Percentiles rank a stretch among this genome's conserved stretches.
These are phyloP conservation scores for Ditylenchus weischeri DNA, from an alignment of 2,888 invertebrate genomes.

Conservation along the genomic window DNA sequence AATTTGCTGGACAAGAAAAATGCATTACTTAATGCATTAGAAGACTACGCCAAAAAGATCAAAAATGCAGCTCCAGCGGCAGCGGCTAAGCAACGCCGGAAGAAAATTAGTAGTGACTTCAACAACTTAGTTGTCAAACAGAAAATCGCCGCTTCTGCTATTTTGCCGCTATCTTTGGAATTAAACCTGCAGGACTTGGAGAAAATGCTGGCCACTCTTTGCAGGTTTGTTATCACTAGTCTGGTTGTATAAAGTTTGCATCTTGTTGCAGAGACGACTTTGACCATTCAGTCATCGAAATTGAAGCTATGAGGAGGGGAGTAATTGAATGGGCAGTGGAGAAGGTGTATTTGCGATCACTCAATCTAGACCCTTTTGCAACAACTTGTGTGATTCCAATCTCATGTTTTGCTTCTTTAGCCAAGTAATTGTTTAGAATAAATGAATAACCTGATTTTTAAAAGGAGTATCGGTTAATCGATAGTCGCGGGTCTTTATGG, in stretches of 20 bases:
- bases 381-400: background rate
- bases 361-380: background rate
- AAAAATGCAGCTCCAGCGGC: background rate
- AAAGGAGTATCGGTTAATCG: too few species aligned
- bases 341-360: background rate
- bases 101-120: background rate
- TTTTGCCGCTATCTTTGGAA: background rate
- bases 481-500: too few species aligned
- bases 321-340: background rate
- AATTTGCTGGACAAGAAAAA: background rate
- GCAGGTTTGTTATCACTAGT: background rate
- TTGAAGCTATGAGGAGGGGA: background rate
- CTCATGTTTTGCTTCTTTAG: conserved; percentile 4
- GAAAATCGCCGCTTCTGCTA: background rate
- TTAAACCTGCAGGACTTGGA: conserved; percentile 3
- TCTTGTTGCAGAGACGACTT: background rate
- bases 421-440: background rate
- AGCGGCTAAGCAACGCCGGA: background rate
- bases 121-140: background rate
- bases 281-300: background rate
- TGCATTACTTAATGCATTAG: background rate
- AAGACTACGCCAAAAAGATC: background rate
- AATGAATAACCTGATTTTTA: too few species aligned
- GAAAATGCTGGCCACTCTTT: background rate
- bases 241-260: background rate